A percentile compares a stretch with the other conserved stretches of the same genome.
Evolutionary conservation across 2,888 invertebrate genomes (phyloP).

Genomic region (Metalampra italica): DNA sequence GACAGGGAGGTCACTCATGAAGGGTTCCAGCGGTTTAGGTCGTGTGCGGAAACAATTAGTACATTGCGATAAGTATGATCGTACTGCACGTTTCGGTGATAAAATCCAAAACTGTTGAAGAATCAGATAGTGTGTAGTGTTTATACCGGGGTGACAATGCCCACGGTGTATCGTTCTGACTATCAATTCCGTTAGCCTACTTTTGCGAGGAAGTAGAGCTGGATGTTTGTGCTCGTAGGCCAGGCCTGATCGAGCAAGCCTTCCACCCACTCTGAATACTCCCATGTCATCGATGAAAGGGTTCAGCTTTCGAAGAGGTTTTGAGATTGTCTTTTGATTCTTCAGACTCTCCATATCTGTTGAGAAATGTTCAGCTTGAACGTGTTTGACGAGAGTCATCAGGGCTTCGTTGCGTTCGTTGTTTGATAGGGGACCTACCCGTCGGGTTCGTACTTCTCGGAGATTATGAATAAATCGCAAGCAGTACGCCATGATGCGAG

Average conservation of each 20-base stretch:
- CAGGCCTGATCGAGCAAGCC: background rate
- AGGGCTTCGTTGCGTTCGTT: too few species aligned
- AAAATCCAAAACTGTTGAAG: conserved; percentile 1
- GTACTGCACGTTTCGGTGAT: background rate
- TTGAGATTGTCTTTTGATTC: background rate
- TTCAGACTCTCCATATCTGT: background rate
- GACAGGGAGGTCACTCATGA: background rate
- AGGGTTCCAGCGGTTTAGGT: background rate
- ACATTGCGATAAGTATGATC: background rate
- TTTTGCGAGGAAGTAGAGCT: background rate
- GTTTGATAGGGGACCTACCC: too few species aligned
- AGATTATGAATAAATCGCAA: too few species aligned
- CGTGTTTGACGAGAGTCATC: background rate
- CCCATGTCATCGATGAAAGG: background rate
- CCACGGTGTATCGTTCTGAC: background rate
- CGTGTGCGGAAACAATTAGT: background rate
- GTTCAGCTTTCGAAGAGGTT: background rate
- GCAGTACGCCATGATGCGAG: too few species aligned
- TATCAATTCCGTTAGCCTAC: background rate
- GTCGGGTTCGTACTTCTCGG: too few species aligned
- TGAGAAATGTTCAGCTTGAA: background rate
- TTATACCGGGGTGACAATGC: background rate
- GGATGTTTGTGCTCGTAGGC: background rate
- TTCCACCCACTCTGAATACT: background rate
- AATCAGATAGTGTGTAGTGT: background rate